Base-by-base conservation (phyloP, 2,888 invertebrate species). In the Chymomyza caudatula region DNA sequence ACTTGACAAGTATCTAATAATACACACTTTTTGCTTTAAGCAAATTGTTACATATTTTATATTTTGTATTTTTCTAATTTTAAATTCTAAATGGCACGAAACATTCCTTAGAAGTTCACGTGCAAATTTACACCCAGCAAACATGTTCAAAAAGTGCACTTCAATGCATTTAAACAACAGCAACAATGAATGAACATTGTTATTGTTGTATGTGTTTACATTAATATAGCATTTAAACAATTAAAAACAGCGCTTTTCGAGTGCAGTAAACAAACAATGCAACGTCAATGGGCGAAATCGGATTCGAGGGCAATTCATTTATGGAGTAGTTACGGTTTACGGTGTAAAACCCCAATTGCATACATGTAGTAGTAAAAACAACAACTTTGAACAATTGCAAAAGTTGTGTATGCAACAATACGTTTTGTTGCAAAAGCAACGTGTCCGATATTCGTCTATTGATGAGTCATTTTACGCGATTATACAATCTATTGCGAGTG, bases 381-480 rank as follows among this genome's bases (percentile, higher is more conserved):
- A 51, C 15, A 47, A 55, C 60, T 68, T 64, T 62, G 57, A 67
- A 69, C 70, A 60, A 65, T 53, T 49, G 53, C 60, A 66, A 47
- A 47, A 6, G 59, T 17, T 25, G 42, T 56, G 60, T 52, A 53
- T 54, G 5, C n/a, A 47, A 52, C 55, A 65, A 19, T 59, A 62
- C 51, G 60, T 47, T 43, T 64, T 60, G 51, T 66, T 56, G 55
- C 22, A 22, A 49, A 52, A 25, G 47, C 19, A 4, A 15, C 19
- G 15, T 19, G 56, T 66, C 55, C 56, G 15, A 47, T 75, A 72
- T 47, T 17, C 47, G 47, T 66, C 57, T 58, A 43, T 20, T 42
- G 63, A 65, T 80, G 79, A 80, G 65, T 80, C 82, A 80, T 65
- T 55, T 25, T 23, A 11, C 44, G 56, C 60, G 74, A 72, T 81